phyloP scores from a whole-genome alignment of 2,888 invertebrate genomes.

The Penaeus monodon region DNA sequence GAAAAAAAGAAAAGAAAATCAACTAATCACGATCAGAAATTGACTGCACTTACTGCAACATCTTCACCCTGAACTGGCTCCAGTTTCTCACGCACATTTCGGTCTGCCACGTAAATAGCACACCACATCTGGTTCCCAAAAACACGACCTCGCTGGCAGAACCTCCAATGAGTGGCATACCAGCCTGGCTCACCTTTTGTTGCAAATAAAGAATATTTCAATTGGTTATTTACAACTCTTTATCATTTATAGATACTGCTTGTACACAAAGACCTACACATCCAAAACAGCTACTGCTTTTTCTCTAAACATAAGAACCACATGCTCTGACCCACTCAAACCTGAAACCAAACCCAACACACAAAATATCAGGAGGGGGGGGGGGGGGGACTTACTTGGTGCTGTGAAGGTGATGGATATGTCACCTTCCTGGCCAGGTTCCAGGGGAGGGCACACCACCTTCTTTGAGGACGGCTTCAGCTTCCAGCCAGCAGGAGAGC shows the following conservation, averaged over 20 bases:
- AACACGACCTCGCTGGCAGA: slow-evolving; percentile 51
- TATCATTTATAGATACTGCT: no score
- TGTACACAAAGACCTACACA: no score
- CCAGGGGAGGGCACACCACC: slow-evolving; percentile 47
- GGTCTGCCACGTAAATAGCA: slow-evolving; percentile 40
- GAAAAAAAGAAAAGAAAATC: no score
- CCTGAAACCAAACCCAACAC: not conserved
- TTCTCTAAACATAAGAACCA: no score
- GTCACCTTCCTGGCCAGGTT: slow-evolving; percentile 46
- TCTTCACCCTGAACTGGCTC: not conserved
- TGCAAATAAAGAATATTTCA: not conserved
- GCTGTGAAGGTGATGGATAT: slow-evolving; percentile 53
- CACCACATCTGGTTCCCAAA: slow-evolving; percentile 60
- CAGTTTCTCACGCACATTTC: not conserved
- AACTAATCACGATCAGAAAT: no score
- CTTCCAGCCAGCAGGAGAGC: slow-evolving; percentile 52
- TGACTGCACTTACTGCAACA: not conserved
- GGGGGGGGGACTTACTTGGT: slow-evolving; percentile 29
- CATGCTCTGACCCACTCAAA: not conserved
- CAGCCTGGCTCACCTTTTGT: slow-evolving; percentile 46
- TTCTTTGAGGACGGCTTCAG: slow-evolving; percentile 49
- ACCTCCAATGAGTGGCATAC: slow-evolving; percentile 56
- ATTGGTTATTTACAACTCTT: no score
- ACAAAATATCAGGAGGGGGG: not conserved
- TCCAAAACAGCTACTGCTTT: no score